phyloP scores from a whole-genome alignment of 2,113 vertebrate species.

The Mormyrus lacerda region DNA sequence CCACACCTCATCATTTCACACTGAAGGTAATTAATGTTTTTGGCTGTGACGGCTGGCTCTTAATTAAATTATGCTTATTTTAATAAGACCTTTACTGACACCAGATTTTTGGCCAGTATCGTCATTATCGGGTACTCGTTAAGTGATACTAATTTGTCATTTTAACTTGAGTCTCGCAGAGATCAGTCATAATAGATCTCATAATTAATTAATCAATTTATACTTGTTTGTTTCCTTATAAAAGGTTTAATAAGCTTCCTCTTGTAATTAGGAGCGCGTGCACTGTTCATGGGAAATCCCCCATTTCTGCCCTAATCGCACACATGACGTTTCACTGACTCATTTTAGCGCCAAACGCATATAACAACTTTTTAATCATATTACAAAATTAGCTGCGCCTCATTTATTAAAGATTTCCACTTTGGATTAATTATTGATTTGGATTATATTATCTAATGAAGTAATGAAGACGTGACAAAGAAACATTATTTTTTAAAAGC shows the following conservation, averaged over 20 bases:
- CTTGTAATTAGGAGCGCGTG: constrained; percentile 74
- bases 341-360: constrained; percentile 72
- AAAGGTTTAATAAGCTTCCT: constrained; percentile 77
- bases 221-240: constrained; percentile 90
- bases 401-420: constrained; percentile 64
- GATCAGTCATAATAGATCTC: constrained; percentile 72
- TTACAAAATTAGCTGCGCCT: constrained; percentile 63
- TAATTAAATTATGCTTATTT: constrained; percentile 93
- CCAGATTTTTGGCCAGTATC: constrained; percentile 95
- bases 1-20: constrained; percentile 86
- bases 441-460: constrained; percentile 69
- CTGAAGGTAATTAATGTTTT: constrained; percentile 99
- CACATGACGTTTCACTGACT: constrained; percentile 66
- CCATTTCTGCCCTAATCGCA: constrained; percentile 69
- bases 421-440: constrained; percentile 66
- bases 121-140: constrained; percentile 79
- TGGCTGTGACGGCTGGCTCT: constrained; percentile 77
- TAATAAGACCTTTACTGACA: constrained; percentile 89
- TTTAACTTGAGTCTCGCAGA: constrained; percentile 66
- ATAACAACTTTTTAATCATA: constrained; percentile 89
- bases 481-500: constrained; percentile 50
- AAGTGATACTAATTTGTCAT: constrained; percentile 88
- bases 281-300: constrained; percentile 54
- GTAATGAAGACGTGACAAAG: constrained; percentile 66
- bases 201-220: constrained; percentile 96